Base-by-base conservation (phyloP, 2,888 invertebrate species). In the Hofmannophila pseudospretella region DNA sequence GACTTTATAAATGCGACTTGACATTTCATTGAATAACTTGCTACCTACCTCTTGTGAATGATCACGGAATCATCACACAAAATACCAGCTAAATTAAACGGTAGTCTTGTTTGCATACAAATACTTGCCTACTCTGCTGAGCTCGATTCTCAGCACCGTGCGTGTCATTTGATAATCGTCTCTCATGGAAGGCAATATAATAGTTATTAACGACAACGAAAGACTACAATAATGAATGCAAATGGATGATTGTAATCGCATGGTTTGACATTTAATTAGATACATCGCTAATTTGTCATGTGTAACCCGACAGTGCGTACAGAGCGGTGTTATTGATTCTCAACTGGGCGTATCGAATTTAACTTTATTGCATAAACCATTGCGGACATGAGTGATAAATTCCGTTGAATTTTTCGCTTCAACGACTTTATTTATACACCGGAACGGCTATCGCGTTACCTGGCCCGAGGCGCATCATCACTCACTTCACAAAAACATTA, bases 341-440 rank as follows among this genome's bases (percentile, higher is more conserved):
- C 28, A 33, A 29, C 12, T 28, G 9, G 38, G 44, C 47, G 47
- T 46, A 44, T 43, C 41, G 45, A 33, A 38, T 34, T 12, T 30
- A 47, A 45, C 49, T 51, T 52, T 52, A 55, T 60, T n/a, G 53
- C 58, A 47, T 58, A 61, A 60, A 54, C 54, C 58, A 51, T 59
- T 55, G 58, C 57, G 49, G 61, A 60, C 59, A 51, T 49, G 52
- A 62, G 54, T 64, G 64, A 75, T 75, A 69, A 72, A 80, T 77
- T 72, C 64, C 58, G 66, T 66, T 68, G 66, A 73, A 71, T 76
- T 74, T 77, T 74, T 66, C 73, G 70, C 74, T 65, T 74, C 72
- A 71, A 74, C 69, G 66, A 66, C 63, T 81, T 77, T 75, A 80
- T 82, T 78, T 73, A 73, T 72, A 71, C 67, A 55, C 54, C 59